Evolutionary conservation across 2,113 vertebrate genomes (phyloP), one percentile per base, ranked within the genome.

Genomic region (Hystrix cristata): DNA sequence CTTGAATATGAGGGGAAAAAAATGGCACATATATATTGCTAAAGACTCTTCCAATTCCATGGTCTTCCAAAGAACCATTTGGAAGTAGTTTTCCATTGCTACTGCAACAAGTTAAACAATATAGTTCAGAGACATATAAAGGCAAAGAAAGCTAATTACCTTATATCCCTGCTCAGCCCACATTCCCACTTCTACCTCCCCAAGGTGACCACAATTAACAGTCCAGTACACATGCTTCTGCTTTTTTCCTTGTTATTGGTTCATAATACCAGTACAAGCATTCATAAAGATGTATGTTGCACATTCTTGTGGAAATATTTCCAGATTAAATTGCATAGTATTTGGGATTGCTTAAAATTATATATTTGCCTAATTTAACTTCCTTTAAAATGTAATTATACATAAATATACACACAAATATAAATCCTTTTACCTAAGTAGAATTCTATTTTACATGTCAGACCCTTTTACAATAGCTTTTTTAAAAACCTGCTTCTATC

Each of bases 71-170:
- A 81, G 57, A 48, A n/a, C 12, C 5, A 67, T 31, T 34, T 38
- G 38, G 38, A 38, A 38, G 64, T 15, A 31, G 13, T 79, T 96
- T 84, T 80, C 76, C 27, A 14, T 67, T 25, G 10, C 94, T 72
- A 64, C 46, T 87, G 15, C 25, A 82, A 43, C 48, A 80, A 72
- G 76, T 78, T 12, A 72, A 92, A 76, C 65, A 78, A 88, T 21
- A 80, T 6, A 65, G 57, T 88, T 91, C 62, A 71, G 88, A 95
- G 78, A 29, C 12, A 71, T 72, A 46, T 43, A 59, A 51, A 91
- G 43, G 34, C 69, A 89, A 89, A 79, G 88, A 89, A 89, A 79
- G 88, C 84, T 95, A 84, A 85, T 65, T 85, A 38, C 38, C 38
- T 38, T 38, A 46, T 65, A 80, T 60, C 83, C 34, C 19, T 53